These are phyloP conservation scores for Sycophila sp. DNA, from an alignment of 1,140 invertebrate species.

Conservation along the genomic window DNA sequence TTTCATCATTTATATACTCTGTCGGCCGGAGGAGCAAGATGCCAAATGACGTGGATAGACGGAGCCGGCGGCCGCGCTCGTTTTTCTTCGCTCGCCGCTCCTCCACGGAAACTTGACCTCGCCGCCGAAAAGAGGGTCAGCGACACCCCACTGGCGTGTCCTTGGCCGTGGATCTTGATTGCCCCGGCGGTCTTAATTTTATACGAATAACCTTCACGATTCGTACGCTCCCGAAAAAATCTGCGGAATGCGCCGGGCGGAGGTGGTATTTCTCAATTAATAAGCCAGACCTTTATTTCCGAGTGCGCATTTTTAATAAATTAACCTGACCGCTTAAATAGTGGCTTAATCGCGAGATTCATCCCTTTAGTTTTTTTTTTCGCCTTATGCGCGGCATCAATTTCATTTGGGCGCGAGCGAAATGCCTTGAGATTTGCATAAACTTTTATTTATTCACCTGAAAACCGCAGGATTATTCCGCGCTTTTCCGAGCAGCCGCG, in stretches of 20 bases:
- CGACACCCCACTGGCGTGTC: constrained; percentile 27
- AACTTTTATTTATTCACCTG: no score
- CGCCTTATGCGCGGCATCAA: no score
- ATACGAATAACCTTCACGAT: constrained; percentile 7
- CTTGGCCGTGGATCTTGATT: constrained; percentile 8
- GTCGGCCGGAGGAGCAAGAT: constrained; percentile 37
- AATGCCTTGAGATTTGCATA: no score
- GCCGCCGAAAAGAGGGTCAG: constrained; percentile 45
- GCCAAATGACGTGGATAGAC: constrained; percentile 44
- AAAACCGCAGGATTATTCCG: no score
- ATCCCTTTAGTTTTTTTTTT: background rate
- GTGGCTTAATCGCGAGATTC: background rate
- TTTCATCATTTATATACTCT: no score
- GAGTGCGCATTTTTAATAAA: background rate
- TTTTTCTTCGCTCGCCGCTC: constrained; percentile 33
- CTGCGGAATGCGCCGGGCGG: no score
- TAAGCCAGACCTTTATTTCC: no score
- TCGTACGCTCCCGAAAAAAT: constrained; percentile 1
- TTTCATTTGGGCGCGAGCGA: no score
- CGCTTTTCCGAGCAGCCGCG: no score
- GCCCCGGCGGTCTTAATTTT: constrained; percentile 1
- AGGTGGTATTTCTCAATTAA: no score
- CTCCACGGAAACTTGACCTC: constrained; percentile 45
- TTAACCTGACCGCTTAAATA: no score
- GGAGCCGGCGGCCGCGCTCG: constrained; percentile 19